Evolutionary conservation across 2,888 invertebrate genomes (phyloP), one percentile per base, ranked within the genome.

Genomic region (Calephelis perditalis): DNA sequence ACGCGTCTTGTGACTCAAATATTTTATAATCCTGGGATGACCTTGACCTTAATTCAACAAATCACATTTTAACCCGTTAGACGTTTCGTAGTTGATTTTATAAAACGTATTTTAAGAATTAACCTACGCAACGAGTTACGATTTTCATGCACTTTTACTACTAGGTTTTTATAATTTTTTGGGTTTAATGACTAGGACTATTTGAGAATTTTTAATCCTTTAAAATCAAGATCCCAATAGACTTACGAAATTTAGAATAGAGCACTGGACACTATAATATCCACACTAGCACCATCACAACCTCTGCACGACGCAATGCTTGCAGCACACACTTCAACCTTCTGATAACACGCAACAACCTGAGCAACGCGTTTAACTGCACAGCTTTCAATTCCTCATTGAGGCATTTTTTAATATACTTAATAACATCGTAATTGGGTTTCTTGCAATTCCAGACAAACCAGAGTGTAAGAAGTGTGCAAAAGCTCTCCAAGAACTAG

Each of bases 381-480:
- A 87, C 77, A 78, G 89, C 87, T 86, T 86, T 78, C 73, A 70
- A 62, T 55, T 71, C 71, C 77, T 76, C 71, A 71, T 74, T 69
- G 78, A 78, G 77, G 86, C 85, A 85, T 86, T 84, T 37, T 26
- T 37, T 3, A 37, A 12, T 5, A 36, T 46, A 36, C 36, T 10
- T 10, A 36, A 46, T 37, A 60, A 37, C 7, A 6, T 43, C 37
- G 36, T 60, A 15, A 60, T 55, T 11, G 15, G 52, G 3, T 35
- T 35, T 11, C 56, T 56, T 15, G 3, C 12, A n/a, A 46, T 85
- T 85, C 57, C 92, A 98, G 98, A 97, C 91, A 97, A 97, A 82
- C 96, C 96, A 61, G 96, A 97, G 84, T 97, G 97, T 91, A 96
- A 96, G 81, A 97, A 96, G 88, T 97, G 97, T 82, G 94, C 96